Percentiles rank a stretch among this genome's conserved stretches.
These are phyloP conservation scores for Diprion similis DNA, from an alignment of 1,140 invertebrate species.

Conservation along the genomic window DNA sequence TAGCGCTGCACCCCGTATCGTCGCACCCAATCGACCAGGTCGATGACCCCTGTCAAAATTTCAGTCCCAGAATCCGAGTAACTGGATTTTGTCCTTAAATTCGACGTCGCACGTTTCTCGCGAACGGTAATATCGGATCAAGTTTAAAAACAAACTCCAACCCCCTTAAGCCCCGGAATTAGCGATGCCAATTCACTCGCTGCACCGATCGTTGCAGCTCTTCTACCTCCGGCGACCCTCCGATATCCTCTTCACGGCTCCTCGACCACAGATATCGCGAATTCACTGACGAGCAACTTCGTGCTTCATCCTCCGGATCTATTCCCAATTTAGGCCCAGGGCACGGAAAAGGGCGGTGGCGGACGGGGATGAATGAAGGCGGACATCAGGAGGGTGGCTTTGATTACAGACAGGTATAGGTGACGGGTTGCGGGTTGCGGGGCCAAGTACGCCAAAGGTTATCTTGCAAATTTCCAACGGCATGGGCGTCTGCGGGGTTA, in stretches of 20 bases:
- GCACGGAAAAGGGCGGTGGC: background rate
- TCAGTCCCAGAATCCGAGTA: background rate
- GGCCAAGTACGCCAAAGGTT: slow-evolving; percentile 9
- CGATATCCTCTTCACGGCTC: too few species aligned
- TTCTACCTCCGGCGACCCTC: too few species aligned
- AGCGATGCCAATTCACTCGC: too few species aligned
- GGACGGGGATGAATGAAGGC: background rate
- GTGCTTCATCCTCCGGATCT: too few species aligned
- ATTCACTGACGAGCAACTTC: too few species aligned
- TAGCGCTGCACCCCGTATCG: background rate
- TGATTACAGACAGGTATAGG: background rate
- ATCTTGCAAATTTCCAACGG: background rate
- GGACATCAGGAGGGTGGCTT: background rate
- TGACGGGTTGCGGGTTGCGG: background rate
- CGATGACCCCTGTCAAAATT: background rate
- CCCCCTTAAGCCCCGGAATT: too few species aligned
- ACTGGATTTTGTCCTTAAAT: background rate
- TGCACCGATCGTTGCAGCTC: too few species aligned
- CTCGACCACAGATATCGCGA: too few species aligned
- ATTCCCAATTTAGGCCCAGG: too few species aligned
- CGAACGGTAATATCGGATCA: too few species aligned
- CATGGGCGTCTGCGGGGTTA: slow-evolving; percentile 17
- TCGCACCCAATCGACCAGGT: background rate
- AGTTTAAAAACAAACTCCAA: too few species aligned
- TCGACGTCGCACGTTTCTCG: too few species aligned